phyloP scores from a whole-genome alignment of 2,888 invertebrate genomes.

The Ormyrus labotus region DNA sequence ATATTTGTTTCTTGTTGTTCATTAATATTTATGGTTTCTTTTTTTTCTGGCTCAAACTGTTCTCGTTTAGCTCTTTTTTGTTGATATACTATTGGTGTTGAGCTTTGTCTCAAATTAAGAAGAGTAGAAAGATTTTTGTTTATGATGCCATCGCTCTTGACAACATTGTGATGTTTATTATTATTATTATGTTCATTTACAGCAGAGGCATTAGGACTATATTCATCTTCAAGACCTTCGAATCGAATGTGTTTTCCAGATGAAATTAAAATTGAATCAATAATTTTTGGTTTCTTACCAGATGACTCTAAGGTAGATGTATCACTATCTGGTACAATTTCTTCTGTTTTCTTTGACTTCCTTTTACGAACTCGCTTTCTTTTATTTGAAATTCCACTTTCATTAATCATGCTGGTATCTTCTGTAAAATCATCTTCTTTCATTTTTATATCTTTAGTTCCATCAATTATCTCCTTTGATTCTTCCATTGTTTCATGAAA shows the following conservation, averaged over 20 bases:
- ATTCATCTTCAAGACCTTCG: constrained; percentile 58
- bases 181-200: constrained; percentile 14
- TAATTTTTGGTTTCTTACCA: constrained; percentile 64
- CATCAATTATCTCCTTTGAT: constrained; percentile 7
- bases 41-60: constrained; percentile 26
- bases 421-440: constrained; percentile 53
- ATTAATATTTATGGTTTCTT: not conserved
- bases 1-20: not conserved
- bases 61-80: constrained; percentile 50
- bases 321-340: constrained; percentile 42
- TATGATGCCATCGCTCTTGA: constrained; percentile 23
- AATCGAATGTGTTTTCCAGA: constrained; percentile 69
- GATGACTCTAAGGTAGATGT: constrained; percentile 29
- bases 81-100: constrained; percentile 64
- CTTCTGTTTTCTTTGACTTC: constrained; percentile 52
- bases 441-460: constrained; percentile 54
- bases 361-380: constrained; percentile 62
- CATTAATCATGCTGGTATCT: constrained; percentile 51
- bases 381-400: constrained; percentile 46
- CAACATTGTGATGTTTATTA: constrained; percentile 16
- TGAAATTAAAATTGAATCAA: constrained; percentile 60
- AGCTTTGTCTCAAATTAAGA: constrained; percentile 63
- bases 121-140: constrained; percentile 60
- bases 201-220: constrained; percentile 30
- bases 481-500: constrained; percentile 51